Conservation (phyloP, 2,888 invertebrate species). For the Synanthedon formicaeformis region DNA sequence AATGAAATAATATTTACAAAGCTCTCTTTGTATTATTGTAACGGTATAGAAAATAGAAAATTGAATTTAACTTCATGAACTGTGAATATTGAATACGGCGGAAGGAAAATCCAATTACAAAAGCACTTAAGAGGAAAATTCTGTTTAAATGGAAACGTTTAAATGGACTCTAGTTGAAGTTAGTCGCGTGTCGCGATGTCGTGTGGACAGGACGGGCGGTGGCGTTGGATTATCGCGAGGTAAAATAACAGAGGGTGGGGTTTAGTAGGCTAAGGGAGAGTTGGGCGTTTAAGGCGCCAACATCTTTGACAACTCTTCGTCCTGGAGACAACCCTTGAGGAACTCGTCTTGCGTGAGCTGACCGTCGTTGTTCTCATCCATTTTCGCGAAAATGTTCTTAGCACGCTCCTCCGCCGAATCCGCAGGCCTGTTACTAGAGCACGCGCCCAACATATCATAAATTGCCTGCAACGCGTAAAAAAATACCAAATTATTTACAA, state of each 20-base stretch:
- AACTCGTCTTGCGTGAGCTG: slow-evolving; percentile 98
- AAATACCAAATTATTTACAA: neutral
- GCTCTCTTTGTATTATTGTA: neutral
- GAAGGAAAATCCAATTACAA: neutral
- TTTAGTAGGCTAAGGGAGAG: slow-evolving; percentile 1
- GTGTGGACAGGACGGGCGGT: slow-evolving; percentile 22
- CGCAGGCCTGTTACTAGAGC: slow-evolving; percentile 93
- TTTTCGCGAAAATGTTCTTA: slow-evolving; percentile 98
- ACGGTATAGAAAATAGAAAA: neutral
- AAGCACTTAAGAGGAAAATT: neutral
- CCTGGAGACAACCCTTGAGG: slow-evolving; percentile 96
- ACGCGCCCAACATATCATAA: slow-evolving; percentile 99
- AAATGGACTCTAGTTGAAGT: neutral
- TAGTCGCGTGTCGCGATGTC: slow-evolving; percentile 10
- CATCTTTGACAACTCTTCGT: slow-evolving; percentile 95
- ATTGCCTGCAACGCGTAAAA: slow-evolving; percentile 84
- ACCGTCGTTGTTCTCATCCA: slow-evolving; percentile 99
- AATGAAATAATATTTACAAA: neutral
- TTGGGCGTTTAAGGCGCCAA: slow-evolving; percentile 82
- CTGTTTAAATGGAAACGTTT: neutral
- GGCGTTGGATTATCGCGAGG: slow-evolving; percentile 39
- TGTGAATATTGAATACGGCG: neutral
- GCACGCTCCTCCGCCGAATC: slow-evolving; percentile 98
- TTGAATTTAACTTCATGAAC: neutral
- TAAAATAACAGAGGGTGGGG: slow-evolving; percentile 17